A percentile compares a stretch with the other conserved stretches of the same genome.
Evolutionary conservation across 2,888 invertebrate species (phyloP).

Genomic region (Idaea biselata): DNA sequence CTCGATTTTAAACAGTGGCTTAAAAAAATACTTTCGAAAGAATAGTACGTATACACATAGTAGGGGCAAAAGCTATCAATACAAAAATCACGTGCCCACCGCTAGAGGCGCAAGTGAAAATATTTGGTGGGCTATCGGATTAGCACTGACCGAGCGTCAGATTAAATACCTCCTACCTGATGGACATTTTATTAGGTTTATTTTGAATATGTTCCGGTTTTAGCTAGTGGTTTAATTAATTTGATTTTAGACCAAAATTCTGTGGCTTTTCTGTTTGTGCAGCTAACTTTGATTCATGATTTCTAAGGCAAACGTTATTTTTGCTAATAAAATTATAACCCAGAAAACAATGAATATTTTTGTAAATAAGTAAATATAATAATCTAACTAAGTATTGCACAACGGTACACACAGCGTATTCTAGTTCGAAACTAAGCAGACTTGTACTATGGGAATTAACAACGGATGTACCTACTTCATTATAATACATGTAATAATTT

Average conservation of each 20-base stretch:
- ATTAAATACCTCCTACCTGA: constrained; percentile 17
- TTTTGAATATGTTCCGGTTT: background rate
- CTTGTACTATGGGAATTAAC: too few species aligned
- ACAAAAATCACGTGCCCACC: constrained; percentile 14
- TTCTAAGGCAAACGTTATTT: too few species aligned
- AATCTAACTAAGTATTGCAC: too few species aligned
- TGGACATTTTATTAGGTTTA: background rate
- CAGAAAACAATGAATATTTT: too few species aligned
- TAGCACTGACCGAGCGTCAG: constrained; percentile 11
- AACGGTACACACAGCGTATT: too few species aligned
- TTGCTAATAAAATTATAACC: too few species aligned
- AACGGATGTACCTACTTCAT: too few species aligned
- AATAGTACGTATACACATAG: background rate
- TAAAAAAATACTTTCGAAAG: background rate
- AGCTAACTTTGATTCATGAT: too few species aligned
- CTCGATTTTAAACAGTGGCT: background rate
- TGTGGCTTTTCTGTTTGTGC: too few species aligned
- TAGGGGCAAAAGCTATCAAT: background rate
- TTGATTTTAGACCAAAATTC: background rate
- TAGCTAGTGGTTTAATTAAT: background rate
- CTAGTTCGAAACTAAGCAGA: too few species aligned
- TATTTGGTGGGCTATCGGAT: constrained; percentile 20
- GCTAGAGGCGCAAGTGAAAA: constrained; percentile 14
- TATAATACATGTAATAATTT: too few species aligned
- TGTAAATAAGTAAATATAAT: too few species aligned